Conservation (phyloP, 1,140 invertebrate species). For the Dryas iulia region DNA sequence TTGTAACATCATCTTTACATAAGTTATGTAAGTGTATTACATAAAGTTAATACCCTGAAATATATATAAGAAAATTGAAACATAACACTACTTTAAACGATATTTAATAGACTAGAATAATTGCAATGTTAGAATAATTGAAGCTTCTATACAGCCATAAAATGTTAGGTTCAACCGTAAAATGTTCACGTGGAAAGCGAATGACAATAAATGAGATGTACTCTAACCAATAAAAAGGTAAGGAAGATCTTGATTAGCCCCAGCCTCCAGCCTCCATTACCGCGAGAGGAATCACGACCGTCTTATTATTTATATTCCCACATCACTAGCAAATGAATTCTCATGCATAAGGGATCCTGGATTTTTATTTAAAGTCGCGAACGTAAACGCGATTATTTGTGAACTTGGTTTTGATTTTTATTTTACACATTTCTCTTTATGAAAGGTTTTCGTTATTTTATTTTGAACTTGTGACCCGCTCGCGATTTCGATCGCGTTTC, state of each 20-base stretch:
- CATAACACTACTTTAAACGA: not conserved
- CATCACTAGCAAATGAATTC: constrained; percentile 15
- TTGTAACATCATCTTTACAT: no score
- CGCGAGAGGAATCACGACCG: constrained; percentile 69
- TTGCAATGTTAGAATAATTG: not conserved
- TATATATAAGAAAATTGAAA: no score
- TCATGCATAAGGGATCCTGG: constrained; percentile 8
- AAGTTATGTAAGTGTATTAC: no score
- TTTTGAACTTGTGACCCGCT: no score
- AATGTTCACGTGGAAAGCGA: constrained; percentile 15
- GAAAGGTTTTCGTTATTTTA: not conserved
- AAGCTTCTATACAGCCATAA: not conserved
- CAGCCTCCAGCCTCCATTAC: constrained; percentile 63
- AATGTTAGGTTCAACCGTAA: not conserved
- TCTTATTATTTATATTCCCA: constrained; percentile 22
- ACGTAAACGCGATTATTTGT: not conserved
- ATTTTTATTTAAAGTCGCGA: not conserved
- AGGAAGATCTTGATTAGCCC: constrained; percentile 69
- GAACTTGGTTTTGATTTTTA: not conserved
- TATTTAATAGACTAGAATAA: not conserved
- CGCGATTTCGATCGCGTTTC: no score
- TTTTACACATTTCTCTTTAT: not conserved
- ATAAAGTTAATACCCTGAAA: no score
- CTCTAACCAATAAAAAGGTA: constrained; percentile 61
- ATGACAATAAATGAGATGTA: constrained; percentile 56